These are phyloP conservation scores for Acipenser ruthenus DNA, from an alignment of 2,797 vertebrate genomes.

Conservation along the genomic window DNA sequence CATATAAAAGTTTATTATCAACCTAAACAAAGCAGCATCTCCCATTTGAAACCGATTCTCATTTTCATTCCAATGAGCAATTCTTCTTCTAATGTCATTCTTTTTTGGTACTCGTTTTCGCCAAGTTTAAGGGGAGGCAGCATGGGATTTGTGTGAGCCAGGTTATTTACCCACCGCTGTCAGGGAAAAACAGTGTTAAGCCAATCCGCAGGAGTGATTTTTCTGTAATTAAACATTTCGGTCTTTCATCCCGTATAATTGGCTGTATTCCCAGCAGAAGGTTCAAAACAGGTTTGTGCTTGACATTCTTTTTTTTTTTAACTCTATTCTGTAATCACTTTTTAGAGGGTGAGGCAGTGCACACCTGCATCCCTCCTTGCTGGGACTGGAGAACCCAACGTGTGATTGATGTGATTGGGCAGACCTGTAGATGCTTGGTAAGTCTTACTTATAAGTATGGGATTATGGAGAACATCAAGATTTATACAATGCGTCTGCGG, in stretches of 20 bases:
- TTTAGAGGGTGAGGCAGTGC: neutral
- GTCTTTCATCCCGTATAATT: constrained; percentile 6
- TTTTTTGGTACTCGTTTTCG: neutral
- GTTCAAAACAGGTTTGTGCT: neutral
- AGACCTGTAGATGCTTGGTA: no score
- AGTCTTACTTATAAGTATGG: no score
- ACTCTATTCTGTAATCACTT: neutral
- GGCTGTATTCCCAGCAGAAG: neutral
- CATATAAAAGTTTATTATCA: neutral
- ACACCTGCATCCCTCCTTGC: neutral
- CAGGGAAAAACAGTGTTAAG: neutral
- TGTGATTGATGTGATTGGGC: no score
- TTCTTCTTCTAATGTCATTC: neutral
- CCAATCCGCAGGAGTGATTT: neutral
- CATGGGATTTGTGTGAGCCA: constrained; percentile 17
- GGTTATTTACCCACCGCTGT: constrained; percentile 5
- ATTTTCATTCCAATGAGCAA: neutral
- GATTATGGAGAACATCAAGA: constrained; percentile 6
- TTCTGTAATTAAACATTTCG: constrained; percentile 14
- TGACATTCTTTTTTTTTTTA: constrained; percentile 1
- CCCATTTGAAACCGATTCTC: constrained; percentile 18
- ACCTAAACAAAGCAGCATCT: constrained; percentile 7
- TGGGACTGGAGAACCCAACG: no score
- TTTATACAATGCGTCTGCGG: neutral
- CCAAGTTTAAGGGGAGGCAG: constrained; percentile 8